Evolutionary conservation across 30 jellyfish, hydroid and myxozoan species (phyloP), one percentile per base, ranked within the genome.

Genomic region (Aurelia sp.): DNA sequence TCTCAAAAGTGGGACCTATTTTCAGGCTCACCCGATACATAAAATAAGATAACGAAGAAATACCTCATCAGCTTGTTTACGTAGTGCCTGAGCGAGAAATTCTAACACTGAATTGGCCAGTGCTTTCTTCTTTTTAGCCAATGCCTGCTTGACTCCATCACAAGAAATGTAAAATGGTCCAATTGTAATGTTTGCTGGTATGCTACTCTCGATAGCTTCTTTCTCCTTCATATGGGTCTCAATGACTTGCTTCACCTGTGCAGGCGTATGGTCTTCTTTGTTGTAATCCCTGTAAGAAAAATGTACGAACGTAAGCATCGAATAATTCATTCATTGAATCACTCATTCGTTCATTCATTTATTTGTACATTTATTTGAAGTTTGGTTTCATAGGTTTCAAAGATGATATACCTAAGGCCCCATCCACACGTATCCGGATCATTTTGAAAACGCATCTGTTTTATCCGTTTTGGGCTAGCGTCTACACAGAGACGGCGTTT

Each of bases 31-130:
- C 33, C 33, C 33, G 33, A 2, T 27, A 27, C 33, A 27, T 2
- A 44, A 8, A 44, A 44, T 44, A 7, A 44, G 15, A 6, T 44
- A 8, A 19, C 8, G 52, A 41, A 58, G 0, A 52, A 1, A n/a
- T 21, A 89, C 97, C 87, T 90, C 96, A 44, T 94, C 99, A 17
- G 97, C 97, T 64, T 94, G 95, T 15, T 62, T 89, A 11, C 97
- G 89, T 37, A 94, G 87, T 74, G 89, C 90, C 92, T 89, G 85
- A 0, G 99, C 97, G 63, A 94, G 79, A n/a, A 94, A 71, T 74
- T 94, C 99, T 63, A 94, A 88, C 58, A 94, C 96, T 18, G 99
- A 94, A 61, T 85, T 90, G 22, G 99, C 99, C n/a, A 94, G 53
- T 19, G 96, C 80, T 86, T 88, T 89, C 74, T 86, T 84, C 89